These are phyloP conservation scores for Emydura subglobosa DNA, from an alignment of 2,113 vertebrate species.

Conservation along the genomic window DNA sequence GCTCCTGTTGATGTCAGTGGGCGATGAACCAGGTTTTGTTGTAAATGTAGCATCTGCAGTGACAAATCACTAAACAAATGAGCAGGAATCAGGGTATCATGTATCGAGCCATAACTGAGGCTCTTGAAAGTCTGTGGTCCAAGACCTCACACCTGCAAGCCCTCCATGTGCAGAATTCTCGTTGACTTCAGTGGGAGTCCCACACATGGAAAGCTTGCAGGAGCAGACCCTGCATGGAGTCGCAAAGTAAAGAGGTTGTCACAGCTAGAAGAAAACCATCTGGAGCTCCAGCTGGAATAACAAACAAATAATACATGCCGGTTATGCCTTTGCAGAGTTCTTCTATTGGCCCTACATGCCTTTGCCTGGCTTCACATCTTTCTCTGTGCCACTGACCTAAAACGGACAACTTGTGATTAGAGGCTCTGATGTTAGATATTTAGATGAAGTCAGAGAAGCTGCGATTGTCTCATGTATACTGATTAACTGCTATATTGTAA, in stretches of 20 bases:
- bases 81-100: not conserved
- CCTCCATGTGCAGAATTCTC: not conserved
- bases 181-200: not conserved
- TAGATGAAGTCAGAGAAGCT: not conserved
- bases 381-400: not conserved
- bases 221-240: not conserved
- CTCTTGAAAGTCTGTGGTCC: not conserved
- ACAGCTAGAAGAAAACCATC: not conserved
- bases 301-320: not conserved
- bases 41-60: not conserved
- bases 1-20: not conserved
- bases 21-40: not conserved
- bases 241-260: not conserved
- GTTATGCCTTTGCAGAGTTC: not conserved
- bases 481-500: not conserved
- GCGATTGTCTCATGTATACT: not conserved
- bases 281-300: not conserved
- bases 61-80: not conserved
- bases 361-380: not conserved
- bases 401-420: not conserved
- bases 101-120: not conserved
- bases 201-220: not conserved
- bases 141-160: not conserved
- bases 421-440: not conserved
- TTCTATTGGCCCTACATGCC: not conserved